Conservation (phyloP, 1,140 invertebrate species). For the Camponotus vicinus region DNA sequence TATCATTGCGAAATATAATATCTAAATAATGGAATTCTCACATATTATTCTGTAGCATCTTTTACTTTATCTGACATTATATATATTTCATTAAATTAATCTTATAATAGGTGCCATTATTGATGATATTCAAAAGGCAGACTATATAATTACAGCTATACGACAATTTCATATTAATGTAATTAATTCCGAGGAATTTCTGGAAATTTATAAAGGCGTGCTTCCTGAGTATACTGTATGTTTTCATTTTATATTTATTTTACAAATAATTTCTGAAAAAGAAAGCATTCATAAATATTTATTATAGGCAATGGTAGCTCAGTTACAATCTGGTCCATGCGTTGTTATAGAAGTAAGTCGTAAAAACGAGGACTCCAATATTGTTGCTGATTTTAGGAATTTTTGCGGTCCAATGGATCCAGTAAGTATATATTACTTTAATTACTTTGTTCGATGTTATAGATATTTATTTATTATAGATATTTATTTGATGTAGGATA, state of each 20-base stretch:
- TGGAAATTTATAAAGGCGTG: conserved; percentile 97
- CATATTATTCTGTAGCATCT: conserved; percentile 7
- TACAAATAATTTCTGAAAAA: conserved; percentile 7
- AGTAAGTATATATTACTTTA: conserved; percentile 86
- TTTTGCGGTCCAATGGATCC: conserved; percentile 95
- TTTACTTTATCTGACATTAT: conserved; percentile 5
- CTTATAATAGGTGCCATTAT: conserved; percentile 90
- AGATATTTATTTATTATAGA: neutral
- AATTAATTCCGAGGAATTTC: conserved; percentile 95
- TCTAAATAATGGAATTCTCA: neutral
- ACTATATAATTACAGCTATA: conserved; percentile 92
- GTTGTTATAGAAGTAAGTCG: conserved; percentile 94
- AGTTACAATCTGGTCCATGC: conserved; percentile 93
- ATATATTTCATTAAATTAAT: conserved; percentile 39
- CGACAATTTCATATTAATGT: conserved; percentile 93
- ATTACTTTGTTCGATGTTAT: conserved; percentile 43
- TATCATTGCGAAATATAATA: neutral
- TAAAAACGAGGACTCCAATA: conserved; percentile 87
- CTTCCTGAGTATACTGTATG: conserved; percentile 92
- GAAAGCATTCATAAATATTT: neutral
- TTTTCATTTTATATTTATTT: conserved; percentile 13
- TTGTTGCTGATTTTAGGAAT: conserved; percentile 92
- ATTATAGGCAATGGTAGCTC: conserved; percentile 92
- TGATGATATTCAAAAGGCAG: conserved; percentile 90
- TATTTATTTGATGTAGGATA: conserved; percentile 88